These are phyloP conservation scores for Exaiptasia diaphana DNA, from an alignment of 64 coral and sea anemone species.

Conservation along the genomic window DNA sequence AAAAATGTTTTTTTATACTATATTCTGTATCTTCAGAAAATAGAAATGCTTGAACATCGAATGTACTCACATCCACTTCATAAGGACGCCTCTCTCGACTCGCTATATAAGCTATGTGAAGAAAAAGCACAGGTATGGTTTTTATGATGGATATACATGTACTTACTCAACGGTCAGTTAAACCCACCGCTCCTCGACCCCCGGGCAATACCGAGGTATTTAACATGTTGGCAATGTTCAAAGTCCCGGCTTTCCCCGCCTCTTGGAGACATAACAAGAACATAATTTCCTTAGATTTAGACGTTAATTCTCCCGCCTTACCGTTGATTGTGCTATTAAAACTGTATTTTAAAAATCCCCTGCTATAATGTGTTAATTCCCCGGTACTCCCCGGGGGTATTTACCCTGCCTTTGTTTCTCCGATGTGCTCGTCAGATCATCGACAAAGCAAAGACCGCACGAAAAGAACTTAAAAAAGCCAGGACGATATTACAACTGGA, in stretches of 20 bases:
- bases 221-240: too few species aligned
- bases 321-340: too few species aligned
- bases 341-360: too few species aligned
- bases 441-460: conserved; percentile 72
- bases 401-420: not conserved
- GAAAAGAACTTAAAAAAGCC: conserved; percentile 87
- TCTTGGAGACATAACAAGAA: too few species aligned
- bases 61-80: conserved; percentile 90
- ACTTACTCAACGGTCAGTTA: too few species aligned
- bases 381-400: not conserved
- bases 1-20: not conserved
- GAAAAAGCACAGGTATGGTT: conserved; percentile 67
- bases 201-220: too few species aligned
- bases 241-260: too few species aligned
- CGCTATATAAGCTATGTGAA: conserved; percentile 79
- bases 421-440: conserved; percentile 42
- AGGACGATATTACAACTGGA: conserved; percentile 90
- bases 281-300: too few species aligned
- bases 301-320: too few species aligned
- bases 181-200: too few species aligned
- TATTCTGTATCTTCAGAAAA: conserved; percentile 68
- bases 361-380: too few species aligned
- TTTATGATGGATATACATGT: too few species aligned
- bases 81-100: conserved; percentile 71
- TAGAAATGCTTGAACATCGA: conserved; percentile 84